These are phyloP conservation scores for Caenorhabditis briggsae DNA, from an alignment of 1,140 invertebrate genomes.

Conservation along the genomic window DNA sequence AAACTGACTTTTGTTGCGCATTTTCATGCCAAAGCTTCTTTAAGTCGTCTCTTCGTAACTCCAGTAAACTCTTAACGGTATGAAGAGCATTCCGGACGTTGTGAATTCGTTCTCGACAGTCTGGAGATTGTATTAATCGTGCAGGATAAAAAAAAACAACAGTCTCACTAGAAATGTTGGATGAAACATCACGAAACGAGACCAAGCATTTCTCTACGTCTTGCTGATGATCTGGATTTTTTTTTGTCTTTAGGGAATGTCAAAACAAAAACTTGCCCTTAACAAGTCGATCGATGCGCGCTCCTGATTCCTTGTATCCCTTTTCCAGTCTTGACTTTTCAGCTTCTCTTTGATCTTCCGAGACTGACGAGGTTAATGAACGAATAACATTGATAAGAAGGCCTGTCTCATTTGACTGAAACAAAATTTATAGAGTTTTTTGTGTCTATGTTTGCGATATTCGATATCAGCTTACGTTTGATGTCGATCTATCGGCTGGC, in stretches of 20 bases:
- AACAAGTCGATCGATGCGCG: slow-evolving; percentile 88
- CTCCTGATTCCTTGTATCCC: slow-evolving; percentile 91
- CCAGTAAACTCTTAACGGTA: slow-evolving; percentile 89
- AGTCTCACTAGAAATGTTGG: slow-evolving; percentile 82
- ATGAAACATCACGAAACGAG: slow-evolving; percentile 87
- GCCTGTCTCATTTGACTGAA: slow-evolving; percentile 82
- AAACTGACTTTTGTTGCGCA: slow-evolving; percentile 72
- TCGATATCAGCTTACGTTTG: not conserved
- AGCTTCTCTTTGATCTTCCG: slow-evolving; percentile 91
- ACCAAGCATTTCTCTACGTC: slow-evolving; percentile 90
- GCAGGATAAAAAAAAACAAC: not conserved
- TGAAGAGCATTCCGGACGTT: slow-evolving; percentile 89
- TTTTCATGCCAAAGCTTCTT: slow-evolving; percentile 82
- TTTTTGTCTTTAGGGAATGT: slow-evolving; percentile 58
- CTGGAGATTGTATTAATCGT: slow-evolving; percentile 71
- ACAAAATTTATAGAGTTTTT: not conserved
- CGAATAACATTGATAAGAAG: slow-evolving; percentile 92
- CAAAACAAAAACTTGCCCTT: slow-evolving; percentile 79
- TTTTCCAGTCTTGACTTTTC: slow-evolving; percentile 93
- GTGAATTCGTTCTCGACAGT: slow-evolving; percentile 86
- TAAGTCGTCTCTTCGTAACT: slow-evolving; percentile 91
- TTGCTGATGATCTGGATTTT: slow-evolving; percentile 84
- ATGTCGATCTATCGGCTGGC: not conserved
- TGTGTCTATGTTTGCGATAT: too few relatives aligned
- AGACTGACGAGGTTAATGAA: slow-evolving; percentile 90